These are phyloP conservation scores for Parazoanthus darwini DNA, from an alignment of 92 coral and sea anemone species.

Conservation along the genomic window DNA sequence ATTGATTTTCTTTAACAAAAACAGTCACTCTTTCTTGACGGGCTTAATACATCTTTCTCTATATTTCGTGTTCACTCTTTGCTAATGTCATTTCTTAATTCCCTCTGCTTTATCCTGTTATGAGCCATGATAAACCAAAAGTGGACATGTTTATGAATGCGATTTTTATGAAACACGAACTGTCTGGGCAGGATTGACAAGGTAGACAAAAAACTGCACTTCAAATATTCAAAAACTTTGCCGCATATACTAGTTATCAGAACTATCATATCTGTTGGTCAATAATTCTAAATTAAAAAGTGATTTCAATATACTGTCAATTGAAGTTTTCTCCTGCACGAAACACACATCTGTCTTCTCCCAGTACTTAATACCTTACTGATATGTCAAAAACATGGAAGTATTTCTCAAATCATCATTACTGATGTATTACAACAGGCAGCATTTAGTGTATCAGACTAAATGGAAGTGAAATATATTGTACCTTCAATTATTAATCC, in stretches of 20 bases:
- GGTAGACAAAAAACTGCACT: no score
- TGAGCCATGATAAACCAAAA: neutral
- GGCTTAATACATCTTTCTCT: slow-evolving; percentile 25
- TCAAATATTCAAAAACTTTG: neutral
- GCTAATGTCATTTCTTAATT: slow-evolving; percentile 24
- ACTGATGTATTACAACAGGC: no score
- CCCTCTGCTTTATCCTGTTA: slow-evolving; percentile 8
- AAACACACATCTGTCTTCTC: neutral
- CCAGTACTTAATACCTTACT: neutral
- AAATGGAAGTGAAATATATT: neutral
- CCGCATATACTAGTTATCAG: neutral
- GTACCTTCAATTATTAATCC: neutral
- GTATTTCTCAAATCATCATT: no score
- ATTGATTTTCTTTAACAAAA: slow-evolving; percentile 27
- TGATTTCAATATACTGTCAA: neutral
- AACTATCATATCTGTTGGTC: neutral
- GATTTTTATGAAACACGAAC: neutral
- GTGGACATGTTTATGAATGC: neutral
- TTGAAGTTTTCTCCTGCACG: no score
- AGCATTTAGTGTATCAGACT: neutral
- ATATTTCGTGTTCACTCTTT: slow-evolving; percentile 3
- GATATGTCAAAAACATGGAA: neutral
- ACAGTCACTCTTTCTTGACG: slow-evolving; percentile 36
- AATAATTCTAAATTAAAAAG: neutral
- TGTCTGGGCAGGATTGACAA: neutral